These are phyloP conservation scores for Melipona bicolor DNA, from an alignment of 2,888 invertebrate species.

Conservation along the genomic window DNA sequence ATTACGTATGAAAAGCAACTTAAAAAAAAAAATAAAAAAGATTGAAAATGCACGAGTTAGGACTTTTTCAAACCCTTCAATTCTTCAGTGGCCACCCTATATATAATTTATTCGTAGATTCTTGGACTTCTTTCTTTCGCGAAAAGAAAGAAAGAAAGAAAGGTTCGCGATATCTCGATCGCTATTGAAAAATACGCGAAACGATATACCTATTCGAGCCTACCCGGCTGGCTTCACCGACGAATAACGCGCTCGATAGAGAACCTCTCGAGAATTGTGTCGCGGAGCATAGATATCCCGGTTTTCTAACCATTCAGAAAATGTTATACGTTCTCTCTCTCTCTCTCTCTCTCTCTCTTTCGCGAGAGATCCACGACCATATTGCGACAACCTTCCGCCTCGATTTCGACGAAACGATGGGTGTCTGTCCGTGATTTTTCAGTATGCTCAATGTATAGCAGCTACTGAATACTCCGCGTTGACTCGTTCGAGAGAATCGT, in stretches of 20 bases:
- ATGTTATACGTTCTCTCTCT: slow-evolving; percentile 55
- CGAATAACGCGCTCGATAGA: slow-evolving; percentile 37
- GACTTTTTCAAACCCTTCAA: no score
- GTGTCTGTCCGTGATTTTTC: slow-evolving; percentile 53
- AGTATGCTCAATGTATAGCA: slow-evolving; percentile 1
- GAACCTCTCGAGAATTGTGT: slow-evolving; percentile 53
- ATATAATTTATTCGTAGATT: no score
- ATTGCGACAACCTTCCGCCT: slow-evolving; percentile 38
- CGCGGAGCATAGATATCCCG: slow-evolving; percentile 30
- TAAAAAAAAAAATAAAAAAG: no score
- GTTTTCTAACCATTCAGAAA: slow-evolving; percentile 59
- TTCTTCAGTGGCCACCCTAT: no score
- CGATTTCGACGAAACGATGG: slow-evolving; percentile 44
- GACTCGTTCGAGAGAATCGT: not conserved
- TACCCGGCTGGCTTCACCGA: slow-evolving; percentile 21
- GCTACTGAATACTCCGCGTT: not conserved
- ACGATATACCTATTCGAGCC: not conserved
- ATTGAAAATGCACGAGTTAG: no score
- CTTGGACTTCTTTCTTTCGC: no score
- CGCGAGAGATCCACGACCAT: slow-evolving; percentile 26
- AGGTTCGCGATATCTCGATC: slow-evolving; percentile 8
- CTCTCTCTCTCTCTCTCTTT: no score
- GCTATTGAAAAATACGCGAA: slow-evolving; percentile 18
- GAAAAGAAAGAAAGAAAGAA: not conserved
- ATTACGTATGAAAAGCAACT: no score